These are phyloP conservation scores for Brachylomia viminalis DNA, from an alignment of 2,888 invertebrate species.

Conservation along the genomic window DNA sequence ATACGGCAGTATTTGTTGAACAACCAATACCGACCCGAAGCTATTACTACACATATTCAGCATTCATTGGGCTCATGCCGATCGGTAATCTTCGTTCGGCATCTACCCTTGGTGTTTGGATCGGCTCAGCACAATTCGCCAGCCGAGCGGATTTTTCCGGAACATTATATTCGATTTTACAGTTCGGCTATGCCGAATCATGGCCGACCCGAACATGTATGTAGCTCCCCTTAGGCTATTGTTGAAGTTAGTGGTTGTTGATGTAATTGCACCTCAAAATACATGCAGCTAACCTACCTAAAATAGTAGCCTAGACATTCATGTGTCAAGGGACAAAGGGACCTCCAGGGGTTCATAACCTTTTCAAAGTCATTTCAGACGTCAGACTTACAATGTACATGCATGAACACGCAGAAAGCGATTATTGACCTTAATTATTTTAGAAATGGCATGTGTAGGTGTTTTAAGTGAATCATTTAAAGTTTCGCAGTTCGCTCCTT, in stretches of 20 bases:
- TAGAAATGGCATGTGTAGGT: constrained; percentile 41
- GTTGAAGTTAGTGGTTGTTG: not conserved
- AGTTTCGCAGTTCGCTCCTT: constrained; percentile 36
- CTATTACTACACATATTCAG: not conserved
- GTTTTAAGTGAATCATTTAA: constrained; percentile 25
- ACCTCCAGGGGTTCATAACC: constrained; percentile 43
- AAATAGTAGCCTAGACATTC: constrained; percentile 15
- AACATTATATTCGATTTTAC: no score
- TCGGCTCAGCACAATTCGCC: not conserved
- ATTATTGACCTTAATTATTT: constrained; percentile 38
- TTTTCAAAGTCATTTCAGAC: constrained; percentile 45
- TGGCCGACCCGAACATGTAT: not conserved
- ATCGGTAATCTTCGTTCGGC: not conserved
- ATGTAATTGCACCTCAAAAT: not conserved
- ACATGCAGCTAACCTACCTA: not conserved
- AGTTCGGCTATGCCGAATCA: not conserved
- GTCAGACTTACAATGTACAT: constrained; percentile 36
- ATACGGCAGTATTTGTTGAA: not conserved
- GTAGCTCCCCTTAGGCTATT: not conserved
- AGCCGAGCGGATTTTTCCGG: not conserved
- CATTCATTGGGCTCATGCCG: no score
- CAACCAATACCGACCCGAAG: not conserved
- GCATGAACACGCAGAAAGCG: constrained; percentile 29
- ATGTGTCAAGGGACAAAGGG: constrained; percentile 20
- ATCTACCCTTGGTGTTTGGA: no score